Conservation (phyloP, 2,888 invertebrate species). For the Lapara coniferarum region DNA sequence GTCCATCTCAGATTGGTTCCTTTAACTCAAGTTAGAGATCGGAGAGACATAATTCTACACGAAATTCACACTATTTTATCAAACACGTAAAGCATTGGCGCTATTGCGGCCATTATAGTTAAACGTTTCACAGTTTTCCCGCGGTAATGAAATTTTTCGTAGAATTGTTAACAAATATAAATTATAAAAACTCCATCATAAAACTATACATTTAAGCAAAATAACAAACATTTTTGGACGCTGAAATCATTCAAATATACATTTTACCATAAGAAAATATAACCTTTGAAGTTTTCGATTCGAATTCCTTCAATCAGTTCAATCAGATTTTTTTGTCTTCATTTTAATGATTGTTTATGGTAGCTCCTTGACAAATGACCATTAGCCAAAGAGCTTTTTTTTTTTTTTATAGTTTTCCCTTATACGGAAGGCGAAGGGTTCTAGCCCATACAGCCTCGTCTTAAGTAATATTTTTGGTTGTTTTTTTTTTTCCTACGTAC, state of each 20-base stretch:
- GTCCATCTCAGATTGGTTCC: constrained; percentile 73
- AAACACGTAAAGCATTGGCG: constrained; percentile 81
- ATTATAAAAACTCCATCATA: constrained; percentile 7
- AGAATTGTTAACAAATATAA: constrained; percentile 32
- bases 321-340: not conserved
- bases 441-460: no score
- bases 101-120: constrained; percentile 82
- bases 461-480: no score
- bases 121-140: constrained; percentile 81
- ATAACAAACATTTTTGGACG: constrained; percentile 16
- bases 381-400: no score
- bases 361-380: not conserved
- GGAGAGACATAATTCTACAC: constrained; percentile 53
- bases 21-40: constrained; percentile 54
- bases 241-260: constrained; percentile 10
- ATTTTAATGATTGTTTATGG: not conserved
- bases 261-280: constrained; percentile 26
- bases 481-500: no score
- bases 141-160: constrained; percentile 64
- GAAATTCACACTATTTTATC: constrained; percentile 63
- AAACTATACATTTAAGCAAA: not conserved
- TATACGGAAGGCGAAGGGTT: no score
- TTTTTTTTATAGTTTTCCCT: no score
- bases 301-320: constrained; percentile 10
- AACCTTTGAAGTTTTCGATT: constrained; percentile 27